phyloP scores from a whole-genome alignment of 2,113 vertebrate genomes.

The Chionodraco myersi region DNA sequence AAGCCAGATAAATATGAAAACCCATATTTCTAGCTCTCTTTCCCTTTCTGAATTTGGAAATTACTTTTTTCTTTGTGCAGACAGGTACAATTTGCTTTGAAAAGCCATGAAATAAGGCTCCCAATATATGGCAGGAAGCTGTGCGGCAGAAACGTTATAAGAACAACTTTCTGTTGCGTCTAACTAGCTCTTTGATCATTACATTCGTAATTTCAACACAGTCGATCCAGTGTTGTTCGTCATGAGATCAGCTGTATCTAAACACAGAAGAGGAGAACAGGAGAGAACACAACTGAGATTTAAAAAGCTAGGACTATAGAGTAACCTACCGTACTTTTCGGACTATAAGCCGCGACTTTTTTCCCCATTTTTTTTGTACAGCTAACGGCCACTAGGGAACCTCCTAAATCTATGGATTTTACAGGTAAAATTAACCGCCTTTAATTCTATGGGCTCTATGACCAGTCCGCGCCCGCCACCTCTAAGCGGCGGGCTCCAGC shows the following conservation, averaged over 20 bases:
- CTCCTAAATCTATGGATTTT: no score
- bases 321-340: neutral
- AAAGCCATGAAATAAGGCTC: constrained; percentile 6
- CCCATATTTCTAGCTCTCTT: constrained; percentile 32
- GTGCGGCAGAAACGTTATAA: constrained; percentile 8
- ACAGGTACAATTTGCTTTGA: neutral
- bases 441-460: no score
- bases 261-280: neutral
- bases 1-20: constrained; percentile 24
- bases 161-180: constrained; percentile 12
- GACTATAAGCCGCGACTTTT: no score
- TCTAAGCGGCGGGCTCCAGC: no score
- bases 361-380: no score
- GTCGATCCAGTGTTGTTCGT: neutral
- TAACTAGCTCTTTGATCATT: neutral
- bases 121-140: neutral
- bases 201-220: neutral
- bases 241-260: neutral
- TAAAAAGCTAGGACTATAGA: neutral
- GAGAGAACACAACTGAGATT: neutral
- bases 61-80: neutral
- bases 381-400: no score
- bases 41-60: constrained; percentile 26
- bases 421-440: no score
- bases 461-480: no score